phyloP scores from a whole-genome alignment of 2,113 vertebrate species.

The Pitta sordida region DNA sequence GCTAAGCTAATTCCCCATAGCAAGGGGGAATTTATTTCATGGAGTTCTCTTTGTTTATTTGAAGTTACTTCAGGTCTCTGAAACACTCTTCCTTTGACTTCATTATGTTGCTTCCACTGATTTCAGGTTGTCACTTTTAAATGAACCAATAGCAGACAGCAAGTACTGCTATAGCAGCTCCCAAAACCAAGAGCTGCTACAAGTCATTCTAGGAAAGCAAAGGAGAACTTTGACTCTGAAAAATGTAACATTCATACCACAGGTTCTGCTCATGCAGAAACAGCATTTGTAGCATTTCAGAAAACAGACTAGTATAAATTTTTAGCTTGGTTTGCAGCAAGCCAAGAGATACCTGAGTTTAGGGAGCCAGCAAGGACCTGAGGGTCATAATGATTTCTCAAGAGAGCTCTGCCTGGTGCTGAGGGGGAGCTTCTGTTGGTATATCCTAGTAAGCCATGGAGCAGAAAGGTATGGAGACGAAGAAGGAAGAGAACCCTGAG shows the following conservation, averaged over 20 bases:
- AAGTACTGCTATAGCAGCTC: background rate
- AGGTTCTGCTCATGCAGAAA: background rate
- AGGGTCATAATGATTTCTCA: background rate
- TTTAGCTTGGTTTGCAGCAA: background rate
- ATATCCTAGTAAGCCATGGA: background rate
- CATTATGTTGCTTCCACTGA: background rate
- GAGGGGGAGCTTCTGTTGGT: background rate
- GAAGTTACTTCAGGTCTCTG: background rate
- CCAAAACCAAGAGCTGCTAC: background rate
- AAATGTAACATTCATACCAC: background rate
- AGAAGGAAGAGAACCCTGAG: background rate
- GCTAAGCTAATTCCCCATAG: background rate
- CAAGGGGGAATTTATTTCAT: background rate
- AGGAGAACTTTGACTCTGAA: background rate
- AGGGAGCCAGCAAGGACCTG: background rate
- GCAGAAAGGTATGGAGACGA: background rate
- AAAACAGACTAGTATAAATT: background rate
- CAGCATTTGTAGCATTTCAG: background rate
- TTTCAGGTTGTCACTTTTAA: background rate
- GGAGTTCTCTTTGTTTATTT: background rate
- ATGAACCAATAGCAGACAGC: background rate
- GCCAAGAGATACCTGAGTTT: background rate
- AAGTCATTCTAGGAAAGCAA: background rate
- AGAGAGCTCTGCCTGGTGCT: background rate
- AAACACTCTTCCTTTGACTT: background rate